Conservation (phyloP, 2,113 vertebrate genomes). For the Telmatochromis sp. region DNA sequence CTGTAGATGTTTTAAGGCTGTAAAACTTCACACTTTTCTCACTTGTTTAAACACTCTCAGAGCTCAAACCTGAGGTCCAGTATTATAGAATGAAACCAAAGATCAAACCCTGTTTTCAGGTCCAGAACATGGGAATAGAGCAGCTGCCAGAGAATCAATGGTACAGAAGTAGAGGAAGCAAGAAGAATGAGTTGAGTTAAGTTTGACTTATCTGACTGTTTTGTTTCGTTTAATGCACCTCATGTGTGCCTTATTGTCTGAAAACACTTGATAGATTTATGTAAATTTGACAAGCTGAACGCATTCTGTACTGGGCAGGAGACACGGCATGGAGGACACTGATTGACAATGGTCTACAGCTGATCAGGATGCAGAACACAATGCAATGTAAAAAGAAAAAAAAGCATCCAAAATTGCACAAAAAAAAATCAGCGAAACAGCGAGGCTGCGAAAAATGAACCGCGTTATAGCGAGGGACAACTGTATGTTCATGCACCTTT, state of each 20-base stretch:
- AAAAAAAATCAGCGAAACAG: background rate
- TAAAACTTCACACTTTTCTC: background rate
- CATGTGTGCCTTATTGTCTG: background rate
- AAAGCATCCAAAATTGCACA: background rate
- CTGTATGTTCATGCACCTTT: background rate
- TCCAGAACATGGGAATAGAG: background rate
- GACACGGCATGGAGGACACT: background rate
- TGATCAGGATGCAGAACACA: accelerated
- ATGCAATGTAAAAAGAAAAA: accelerated
- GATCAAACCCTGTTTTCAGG: background rate
- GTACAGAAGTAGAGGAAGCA: background rate
- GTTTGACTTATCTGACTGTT: background rate
- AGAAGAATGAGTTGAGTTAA: accelerated
- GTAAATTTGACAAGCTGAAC: background rate
- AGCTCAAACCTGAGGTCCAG: background rate
- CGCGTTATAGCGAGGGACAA: accelerated
- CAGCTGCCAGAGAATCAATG: background rate
- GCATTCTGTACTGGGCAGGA: background rate
- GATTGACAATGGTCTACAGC: background rate
- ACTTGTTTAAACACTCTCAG: background rate
- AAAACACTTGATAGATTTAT: background rate
- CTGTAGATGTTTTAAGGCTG: background rate
- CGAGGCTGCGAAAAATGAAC: accelerated
- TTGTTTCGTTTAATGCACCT: accelerated
- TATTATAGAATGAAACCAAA: background rate